A percentile compares a stretch with the other conserved stretches of the same genome.
Conservation (phyloP, 2,888 invertebrate species). For the Xanthorhoe designata region DNA sequence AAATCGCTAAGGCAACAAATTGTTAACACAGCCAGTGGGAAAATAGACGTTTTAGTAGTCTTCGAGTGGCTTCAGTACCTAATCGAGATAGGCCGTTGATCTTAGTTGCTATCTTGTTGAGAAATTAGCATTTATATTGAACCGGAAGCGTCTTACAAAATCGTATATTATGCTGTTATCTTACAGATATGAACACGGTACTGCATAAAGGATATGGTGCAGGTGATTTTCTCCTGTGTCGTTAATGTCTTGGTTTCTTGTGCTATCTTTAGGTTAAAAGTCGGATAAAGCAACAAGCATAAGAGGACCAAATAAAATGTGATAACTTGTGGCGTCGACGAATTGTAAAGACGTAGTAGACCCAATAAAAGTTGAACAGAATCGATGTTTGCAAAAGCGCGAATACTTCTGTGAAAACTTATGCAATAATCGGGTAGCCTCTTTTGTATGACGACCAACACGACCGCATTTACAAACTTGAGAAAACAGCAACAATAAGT, state of each 20-base stretch:
- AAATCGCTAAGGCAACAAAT: background rate
- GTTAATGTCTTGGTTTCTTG: too few species aligned
- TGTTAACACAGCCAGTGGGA: background rate
- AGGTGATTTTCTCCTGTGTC: background rate
- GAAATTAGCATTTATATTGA: slow-evolving; percentile 80
- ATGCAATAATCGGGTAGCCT: too few species aligned
- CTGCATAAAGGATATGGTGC: background rate
- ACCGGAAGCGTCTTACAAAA: slow-evolving; percentile 54
- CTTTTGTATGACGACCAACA: too few species aligned
- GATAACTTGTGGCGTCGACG: too few species aligned
- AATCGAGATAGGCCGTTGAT: slow-evolving; percentile 38
- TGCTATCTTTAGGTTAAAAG: background rate
- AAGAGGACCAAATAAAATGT: too few species aligned
- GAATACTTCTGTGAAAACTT: slow-evolving; percentile 2
- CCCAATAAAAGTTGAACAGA: background rate
- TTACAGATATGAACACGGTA: slow-evolving; percentile 16
- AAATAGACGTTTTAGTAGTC: slow-evolving; percentile 6
- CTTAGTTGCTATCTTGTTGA: slow-evolving; percentile 53
- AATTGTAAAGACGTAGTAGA: too few species aligned
- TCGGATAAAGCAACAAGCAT: background rate
- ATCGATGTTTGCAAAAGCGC: background rate
- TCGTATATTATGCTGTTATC: slow-evolving; percentile 36
- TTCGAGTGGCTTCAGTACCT: slow-evolving; percentile 27
- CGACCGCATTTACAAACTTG: too few species aligned
- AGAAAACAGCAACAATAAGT: too few species aligned